A percentile compares a stretch with the other conserved stretches of the same genome.
Conservation (phyloP, 2,888 invertebrate species). For the Cephus runcator region DNA sequence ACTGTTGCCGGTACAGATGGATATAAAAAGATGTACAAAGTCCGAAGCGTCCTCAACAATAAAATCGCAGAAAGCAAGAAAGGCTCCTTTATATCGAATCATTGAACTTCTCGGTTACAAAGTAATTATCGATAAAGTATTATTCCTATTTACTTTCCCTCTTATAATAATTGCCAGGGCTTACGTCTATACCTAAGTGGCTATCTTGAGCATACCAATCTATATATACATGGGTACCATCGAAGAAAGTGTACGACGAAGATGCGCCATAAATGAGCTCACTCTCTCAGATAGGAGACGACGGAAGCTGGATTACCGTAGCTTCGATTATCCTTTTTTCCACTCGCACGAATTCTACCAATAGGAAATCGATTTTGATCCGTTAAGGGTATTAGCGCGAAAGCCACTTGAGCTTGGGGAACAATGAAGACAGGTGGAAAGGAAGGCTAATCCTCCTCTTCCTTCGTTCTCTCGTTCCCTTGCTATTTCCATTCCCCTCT, state of each 20-base stretch:
- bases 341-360: not conserved
- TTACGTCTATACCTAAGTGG: not conserved
- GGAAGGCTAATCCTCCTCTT: not conserved
- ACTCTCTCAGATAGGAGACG: not conserved
- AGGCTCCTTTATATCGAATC: not conserved
- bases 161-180: not conserved
- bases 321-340: not conserved
- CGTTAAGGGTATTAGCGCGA: not conserved
- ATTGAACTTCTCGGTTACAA: not conserved
- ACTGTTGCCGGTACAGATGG: not conserved
- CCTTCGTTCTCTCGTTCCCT: not conserved
- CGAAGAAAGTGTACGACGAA: not conserved
- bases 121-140: not conserved
- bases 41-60: not conserved
- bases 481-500: not conserved
- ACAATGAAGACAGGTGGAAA: not conserved
- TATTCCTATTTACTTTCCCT: not conserved
- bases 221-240: not conserved
- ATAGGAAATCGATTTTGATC: not conserved
- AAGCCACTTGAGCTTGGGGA: not conserved
- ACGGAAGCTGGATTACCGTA: not conserved
- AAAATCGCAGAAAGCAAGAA: not conserved
- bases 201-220: not conserved
- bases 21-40: not conserved
- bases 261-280: not conserved